phyloP scores from a whole-genome alignment of 2,888 invertebrate genomes.

The Scrobipalpa atriplicella region DNA sequence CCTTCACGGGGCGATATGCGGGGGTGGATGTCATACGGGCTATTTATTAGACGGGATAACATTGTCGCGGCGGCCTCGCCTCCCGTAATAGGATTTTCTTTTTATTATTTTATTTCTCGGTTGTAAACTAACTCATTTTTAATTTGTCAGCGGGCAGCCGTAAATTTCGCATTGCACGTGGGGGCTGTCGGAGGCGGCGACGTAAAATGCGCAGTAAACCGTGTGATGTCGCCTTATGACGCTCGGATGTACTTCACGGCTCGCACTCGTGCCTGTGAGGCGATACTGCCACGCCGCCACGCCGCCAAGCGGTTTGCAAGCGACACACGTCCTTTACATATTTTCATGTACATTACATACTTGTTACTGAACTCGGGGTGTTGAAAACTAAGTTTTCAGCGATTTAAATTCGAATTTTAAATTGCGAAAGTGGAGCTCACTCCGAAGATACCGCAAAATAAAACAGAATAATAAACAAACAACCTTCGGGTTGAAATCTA shows the following conservation, averaged over 20 bases:
- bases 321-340: conserved; percentile 15
- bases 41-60: conserved; percentile 78
- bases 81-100: conserved; percentile 71
- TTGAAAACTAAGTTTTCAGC: conserved; percentile 1
- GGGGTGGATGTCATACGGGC: conserved; percentile 69
- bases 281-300: conserved; percentile 47
- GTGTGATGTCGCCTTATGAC: conserved; percentile 53
- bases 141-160: conserved; percentile 73
- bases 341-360: conserved; percentile 16
- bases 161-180: conserved; percentile 70
- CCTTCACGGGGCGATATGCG: conserved; percentile 61
- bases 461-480: conserved; percentile 19
- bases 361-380: conserved; percentile 1
- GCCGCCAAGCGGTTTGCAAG: conserved; percentile 32
- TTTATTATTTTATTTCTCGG: conserved; percentile 73
- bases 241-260: conserved; percentile 45
- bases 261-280: conserved; percentile 36
- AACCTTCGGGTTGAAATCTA: conserved; percentile 9
- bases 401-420: neutral
- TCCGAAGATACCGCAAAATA: neutral
- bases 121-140: conserved; percentile 78
- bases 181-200: conserved; percentile 45
- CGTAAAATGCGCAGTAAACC: conserved; percentile 68
- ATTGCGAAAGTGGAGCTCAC: neutral
- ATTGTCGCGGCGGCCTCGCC: conserved; percentile 66